These are phyloP conservation scores for Streptopelia turtur DNA, from an alignment of 2,797 vertebrate species.

Conservation along the genomic window DNA sequence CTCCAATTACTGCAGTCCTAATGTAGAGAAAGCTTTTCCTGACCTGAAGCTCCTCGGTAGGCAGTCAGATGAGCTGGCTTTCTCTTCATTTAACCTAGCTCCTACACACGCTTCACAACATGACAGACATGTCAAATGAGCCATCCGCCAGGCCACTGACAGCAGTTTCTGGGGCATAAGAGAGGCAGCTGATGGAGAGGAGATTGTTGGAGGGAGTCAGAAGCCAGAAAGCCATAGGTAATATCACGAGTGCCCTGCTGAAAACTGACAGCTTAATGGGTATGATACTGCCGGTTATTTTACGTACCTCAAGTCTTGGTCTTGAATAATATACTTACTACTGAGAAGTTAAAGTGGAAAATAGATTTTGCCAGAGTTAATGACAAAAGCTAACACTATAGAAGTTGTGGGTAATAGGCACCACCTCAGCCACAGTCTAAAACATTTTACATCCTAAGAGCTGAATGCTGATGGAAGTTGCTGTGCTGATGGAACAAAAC, in stretches of 20 bases:
- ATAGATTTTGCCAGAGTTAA: constrained; percentile 13
- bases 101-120: background rate
- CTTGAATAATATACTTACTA: constrained; percentile 45
- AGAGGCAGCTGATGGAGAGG: constrained; percentile 22
- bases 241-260: background rate
- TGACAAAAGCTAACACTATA: background rate
- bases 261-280: constrained; percentile 56
- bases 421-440: background rate
- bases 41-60: background rate
- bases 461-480: background rate
- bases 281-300: constrained; percentile 10
- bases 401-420: background rate
- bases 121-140: constrained; percentile 34
- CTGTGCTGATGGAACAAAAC: background rate
- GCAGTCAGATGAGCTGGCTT: constrained; percentile 19
- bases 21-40: background rate
- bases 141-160: background rate
- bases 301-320: background rate
- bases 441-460: background rate
- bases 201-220: constrained; percentile 20
- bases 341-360: constrained; percentile 23
- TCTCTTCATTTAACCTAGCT: constrained; percentile 38
- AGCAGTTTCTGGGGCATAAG: constrained; percentile 29
- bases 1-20: constrained; percentile 31
- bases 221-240: constrained; percentile 34